These are phyloP conservation scores for Epizoanthus scotinus DNA, from an alignment of 92 coral and sea anemone genomes.

Conservation along the genomic window DNA sequence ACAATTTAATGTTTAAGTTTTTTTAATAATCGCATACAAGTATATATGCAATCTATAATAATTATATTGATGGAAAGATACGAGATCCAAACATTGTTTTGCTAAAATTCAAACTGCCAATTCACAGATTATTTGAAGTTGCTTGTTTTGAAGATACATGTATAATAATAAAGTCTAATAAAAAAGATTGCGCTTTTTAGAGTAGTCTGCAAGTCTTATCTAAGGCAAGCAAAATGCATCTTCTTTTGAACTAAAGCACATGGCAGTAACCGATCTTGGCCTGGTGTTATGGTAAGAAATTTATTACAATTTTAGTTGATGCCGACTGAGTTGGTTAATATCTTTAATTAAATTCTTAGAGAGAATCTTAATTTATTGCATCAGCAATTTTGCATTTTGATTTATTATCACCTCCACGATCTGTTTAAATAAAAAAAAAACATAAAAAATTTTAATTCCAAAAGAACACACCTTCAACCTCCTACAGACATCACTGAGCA, in stretches of 20 bases:
- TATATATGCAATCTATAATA: no score
- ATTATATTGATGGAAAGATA: no score
- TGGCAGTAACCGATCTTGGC: slow-evolving; percentile 9
- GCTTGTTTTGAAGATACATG: no score
- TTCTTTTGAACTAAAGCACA: slow-evolving; percentile 2
- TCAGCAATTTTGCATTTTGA: slow-evolving; percentile 26
- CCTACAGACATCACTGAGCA: background rate
- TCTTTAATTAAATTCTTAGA: slow-evolving; percentile 24
- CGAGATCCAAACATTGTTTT: no score
- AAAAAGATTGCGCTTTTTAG: no score
- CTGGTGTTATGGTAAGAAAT: slow-evolving; percentile 3
- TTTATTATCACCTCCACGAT: slow-evolving; percentile 1
- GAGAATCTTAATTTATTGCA: slow-evolving; percentile 22
- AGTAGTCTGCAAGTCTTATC: no score
- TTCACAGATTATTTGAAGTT: no score
- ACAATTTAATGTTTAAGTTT: no score
- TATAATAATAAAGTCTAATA: no score
- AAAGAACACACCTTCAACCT: background rate
- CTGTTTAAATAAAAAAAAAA: background rate
- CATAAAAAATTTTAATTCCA: background rate
- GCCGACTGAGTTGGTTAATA: slow-evolving; percentile 45
- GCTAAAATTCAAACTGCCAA: no score
- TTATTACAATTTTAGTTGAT: background rate
- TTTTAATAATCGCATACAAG: no score
- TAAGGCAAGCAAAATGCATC: background rate